Evolutionary conservation across 2,888 invertebrate genomes (phyloP), one percentile per base, ranked within the genome.

Genomic region (Heliconius charithonia): DNA sequence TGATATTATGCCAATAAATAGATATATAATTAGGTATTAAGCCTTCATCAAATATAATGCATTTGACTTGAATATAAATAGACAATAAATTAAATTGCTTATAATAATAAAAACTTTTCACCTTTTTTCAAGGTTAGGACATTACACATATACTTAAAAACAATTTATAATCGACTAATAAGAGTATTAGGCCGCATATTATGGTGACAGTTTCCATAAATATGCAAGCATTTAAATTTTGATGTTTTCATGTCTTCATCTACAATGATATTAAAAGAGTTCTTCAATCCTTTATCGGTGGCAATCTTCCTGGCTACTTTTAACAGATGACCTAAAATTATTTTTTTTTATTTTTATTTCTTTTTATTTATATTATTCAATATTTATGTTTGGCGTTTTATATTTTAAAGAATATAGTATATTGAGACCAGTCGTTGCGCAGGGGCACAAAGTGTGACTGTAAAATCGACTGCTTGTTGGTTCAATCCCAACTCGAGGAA

Each of bases 281-380:
- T 83, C 45, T 80, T 81, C 45, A 98, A 91, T 6, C 97, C 96
- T 84, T 96, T 94, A 80, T 97, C 93, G 76, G 96, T 94, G 0
- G 98, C 98, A 67, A 98, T 95, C 86, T 97, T 97, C 79, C 96
- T 96, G 0, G 98, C 98, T 27, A 97, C 97, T 62, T 97, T 84
- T 91, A 99, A 93, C 81, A 99, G 91, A 89, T 98, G 98, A 0
- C 98, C 97, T 94, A 88, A 19, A 90, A 89, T 51, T 75, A 78
- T n/a, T 32, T 37, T 37, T n/a, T 7, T 67, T 0, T 0, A 3
- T 32, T n/a, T 66, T 37, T n/a, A 67, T 37, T 67, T 37, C 37
- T n/a, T 62, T 27, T 13, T 16, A 4, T 25, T 13, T 25, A 62
- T 25, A 25, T 25, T 13, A 25, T 25, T 27, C 4, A 27, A 62